A percentile compares a stretch with the other conserved stretches of the same genome.
Evolutionary conservation across 2,113 vertebrate species (phyloP).

Genomic region (Callopanchax toddi): DNA sequence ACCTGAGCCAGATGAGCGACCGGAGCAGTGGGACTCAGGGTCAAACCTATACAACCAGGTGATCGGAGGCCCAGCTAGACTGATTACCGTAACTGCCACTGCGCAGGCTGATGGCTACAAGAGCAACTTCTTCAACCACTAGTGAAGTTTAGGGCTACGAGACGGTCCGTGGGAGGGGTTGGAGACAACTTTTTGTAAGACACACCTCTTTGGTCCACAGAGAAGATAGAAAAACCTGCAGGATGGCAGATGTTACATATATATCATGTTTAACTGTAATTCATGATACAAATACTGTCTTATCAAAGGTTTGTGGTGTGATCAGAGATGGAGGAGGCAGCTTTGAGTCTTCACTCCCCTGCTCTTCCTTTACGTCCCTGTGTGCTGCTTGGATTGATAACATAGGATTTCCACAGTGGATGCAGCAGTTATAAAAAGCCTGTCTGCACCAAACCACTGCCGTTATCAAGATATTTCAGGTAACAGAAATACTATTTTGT

Average conservation of each 20-base stretch:
- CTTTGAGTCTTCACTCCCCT: constrained; percentile 33
- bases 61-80: constrained; percentile 1
- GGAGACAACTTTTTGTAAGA: constrained; percentile 59
- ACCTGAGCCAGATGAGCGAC: constrained; percentile 64
- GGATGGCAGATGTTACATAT: constrained; percentile 16
- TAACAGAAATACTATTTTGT: too few relatives aligned
- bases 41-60: constrained; percentile 6
- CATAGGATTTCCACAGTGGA: constrained; percentile 28
- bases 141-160: constrained; percentile 65
- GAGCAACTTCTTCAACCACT: constrained; percentile 58
- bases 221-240: constrained; percentile 17
- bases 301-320: background rate
- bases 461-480: background rate
- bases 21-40: background rate
- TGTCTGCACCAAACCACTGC: constrained; percentile 19
- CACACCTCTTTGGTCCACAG: constrained; percentile 70
- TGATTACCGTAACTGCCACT: constrained; percentile 20
- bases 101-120: constrained; percentile 33
- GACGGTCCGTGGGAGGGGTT: constrained; percentile 70
- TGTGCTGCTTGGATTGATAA: constrained; percentile 42
- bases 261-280: background rate
- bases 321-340: background rate
- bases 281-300: background rate
- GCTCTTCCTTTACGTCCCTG: constrained; percentile 27
- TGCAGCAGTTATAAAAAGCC: constrained; percentile 12